Evolutionary conservation across 1,140 invertebrate genomes (phyloP), one percentile per base, ranked within the genome.

Genomic region (Lanistes nyassanus): DNA sequence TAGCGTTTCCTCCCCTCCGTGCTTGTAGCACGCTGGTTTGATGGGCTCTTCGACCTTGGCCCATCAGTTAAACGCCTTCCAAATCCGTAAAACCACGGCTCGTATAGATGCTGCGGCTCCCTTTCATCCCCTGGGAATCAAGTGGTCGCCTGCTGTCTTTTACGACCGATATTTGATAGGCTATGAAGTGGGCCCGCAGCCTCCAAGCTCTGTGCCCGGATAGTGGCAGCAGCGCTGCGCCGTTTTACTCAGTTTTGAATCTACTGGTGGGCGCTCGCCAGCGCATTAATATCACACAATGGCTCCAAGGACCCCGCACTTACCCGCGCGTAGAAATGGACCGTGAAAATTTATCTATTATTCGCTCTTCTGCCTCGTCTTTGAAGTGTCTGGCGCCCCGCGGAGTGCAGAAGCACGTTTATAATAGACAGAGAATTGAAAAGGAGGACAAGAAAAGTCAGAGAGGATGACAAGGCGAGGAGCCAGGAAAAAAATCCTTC

Each of bases 231-330:
- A n/a, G n/a, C n/a, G 56, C 23, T 60, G 9, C 56, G 56, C n/a
- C 56, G 56, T 60, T 60, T 60, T 60, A 60, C 56, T 60, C 56
- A 60, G 56, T 60, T 60, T 60, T 60, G 56, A 60, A 60, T 60
- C 56, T 16, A 60, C 56, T 60, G 13, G 29, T 23, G n/a, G 56
- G 7, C 56, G 56, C 56, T 60, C 29, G 13, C 9, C 56, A 60
- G 56, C 56, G 56, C 56, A 60, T 60, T 60, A 60, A 60, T 31
- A 26, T 60, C 56, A 60, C 56, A 60, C 56, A 60, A 60, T 60
- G n/a, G 1, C 56, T 31, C 56, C 56, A 31, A 26, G 56, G 29
- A 31, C 23, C 29, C 56, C 56, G 56, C n/a, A 31, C 23, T 31
- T 60, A n/a, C 56, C 9, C 56, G 29, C n/a, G 56, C 56, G 56